Conservation (phyloP, 2,888 invertebrate genomes). For the Ophion ventricosus region DNA sequence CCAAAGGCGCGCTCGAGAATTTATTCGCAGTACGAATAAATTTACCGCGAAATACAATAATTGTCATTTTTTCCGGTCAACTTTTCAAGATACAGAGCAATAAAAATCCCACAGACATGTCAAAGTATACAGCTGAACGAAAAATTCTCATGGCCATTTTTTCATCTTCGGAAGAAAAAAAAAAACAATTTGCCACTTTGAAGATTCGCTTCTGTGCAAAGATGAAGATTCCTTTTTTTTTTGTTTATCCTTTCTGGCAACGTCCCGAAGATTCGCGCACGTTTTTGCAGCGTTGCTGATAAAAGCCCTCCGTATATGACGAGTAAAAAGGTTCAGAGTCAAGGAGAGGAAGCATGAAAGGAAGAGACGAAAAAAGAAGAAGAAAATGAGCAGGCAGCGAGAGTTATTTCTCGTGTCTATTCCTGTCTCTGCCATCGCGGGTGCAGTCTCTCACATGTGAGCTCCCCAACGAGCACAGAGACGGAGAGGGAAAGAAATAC, state of each 20-base stretch:
- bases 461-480: slow-evolving; percentile 27
- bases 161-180: background rate
- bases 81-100: background rate
- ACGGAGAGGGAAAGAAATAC: slow-evolving; percentile 24
- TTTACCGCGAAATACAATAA: background rate
- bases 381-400: slow-evolving; percentile 1
- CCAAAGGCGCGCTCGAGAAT: background rate
- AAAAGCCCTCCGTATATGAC: background rate
- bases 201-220: background rate
- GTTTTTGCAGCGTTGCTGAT: background rate
- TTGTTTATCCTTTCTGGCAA: background rate
- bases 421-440: slow-evolving; percentile 32
- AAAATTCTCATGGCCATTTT: background rate
- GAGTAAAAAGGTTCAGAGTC: background rate
- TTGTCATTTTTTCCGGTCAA: background rate
- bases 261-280: background rate
- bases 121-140: background rate
- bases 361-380: slow-evolving; percentile 24
- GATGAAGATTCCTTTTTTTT: background rate
- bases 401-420: slow-evolving; percentile 53
- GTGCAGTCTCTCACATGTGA: slow-evolving; percentile 37
- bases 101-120: background rate
- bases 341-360: slow-evolving; percentile 13
- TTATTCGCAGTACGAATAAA: background rate
- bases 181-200: background rate